phyloP scores from a whole-genome alignment of 1,140 invertebrate species.

The Scylla paramamosain region DNA sequence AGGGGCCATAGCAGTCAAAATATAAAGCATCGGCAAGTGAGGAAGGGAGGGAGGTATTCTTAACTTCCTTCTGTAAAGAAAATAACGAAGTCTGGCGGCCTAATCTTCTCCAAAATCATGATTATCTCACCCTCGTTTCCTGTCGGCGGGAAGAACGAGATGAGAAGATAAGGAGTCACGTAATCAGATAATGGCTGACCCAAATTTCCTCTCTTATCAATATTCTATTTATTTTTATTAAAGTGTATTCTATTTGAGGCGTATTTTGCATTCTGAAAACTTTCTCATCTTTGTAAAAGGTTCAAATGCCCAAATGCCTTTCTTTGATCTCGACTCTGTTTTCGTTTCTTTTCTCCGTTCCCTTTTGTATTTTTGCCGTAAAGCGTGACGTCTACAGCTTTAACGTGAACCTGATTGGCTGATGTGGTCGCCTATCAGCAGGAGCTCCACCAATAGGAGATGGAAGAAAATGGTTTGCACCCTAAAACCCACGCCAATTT shows the following conservation, averaged over 20 bases:
- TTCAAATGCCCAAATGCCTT: neutral
- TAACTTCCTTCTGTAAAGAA: neutral
- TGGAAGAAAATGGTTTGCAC: neutral
- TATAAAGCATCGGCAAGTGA: neutral
- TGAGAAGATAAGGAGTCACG: constrained; percentile 20
- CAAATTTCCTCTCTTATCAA: neutral
- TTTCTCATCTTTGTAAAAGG: constrained; percentile 2
- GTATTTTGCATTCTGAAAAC: neutral
- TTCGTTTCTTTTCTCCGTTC: no score
- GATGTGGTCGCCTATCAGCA: neutral
- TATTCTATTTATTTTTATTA: neutral
- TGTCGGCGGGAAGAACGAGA: neutral
- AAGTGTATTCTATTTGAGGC: neutral
- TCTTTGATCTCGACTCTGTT: neutral
- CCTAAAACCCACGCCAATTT: neutral
- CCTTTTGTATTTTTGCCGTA: no score
- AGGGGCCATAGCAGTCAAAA: no score
- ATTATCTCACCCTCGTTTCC: constrained; percentile 21
- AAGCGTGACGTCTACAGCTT: neutral
- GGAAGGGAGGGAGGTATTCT: neutral
- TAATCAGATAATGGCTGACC: neutral
- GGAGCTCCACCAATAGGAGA: neutral
- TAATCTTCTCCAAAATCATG: neutral
- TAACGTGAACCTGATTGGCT: neutral
- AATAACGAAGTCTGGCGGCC: neutral